phyloP scores from a whole-genome alignment of 2,797 vertebrate species.

The Danio choprae region DNA sequence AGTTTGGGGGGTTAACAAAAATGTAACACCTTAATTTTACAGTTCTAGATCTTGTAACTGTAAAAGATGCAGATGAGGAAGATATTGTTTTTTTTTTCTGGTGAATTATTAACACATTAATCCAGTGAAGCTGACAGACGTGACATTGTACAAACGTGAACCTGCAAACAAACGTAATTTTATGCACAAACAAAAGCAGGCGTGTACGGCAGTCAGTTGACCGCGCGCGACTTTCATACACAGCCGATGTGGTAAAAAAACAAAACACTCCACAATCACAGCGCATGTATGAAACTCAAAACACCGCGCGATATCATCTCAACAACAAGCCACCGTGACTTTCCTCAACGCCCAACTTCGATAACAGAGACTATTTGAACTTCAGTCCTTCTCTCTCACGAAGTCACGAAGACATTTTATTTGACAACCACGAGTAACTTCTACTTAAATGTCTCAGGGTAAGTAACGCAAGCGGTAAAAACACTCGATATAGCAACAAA shows the following conservation, averaged over 20 bases:
- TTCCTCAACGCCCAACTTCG: neutral
- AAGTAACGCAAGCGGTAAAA: slow-evolving; percentile 28
- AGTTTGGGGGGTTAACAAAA: neutral
- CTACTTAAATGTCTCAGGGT: neutral
- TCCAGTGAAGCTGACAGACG: slow-evolving; percentile 1
- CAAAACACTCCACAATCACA: slow-evolving; percentile 3
- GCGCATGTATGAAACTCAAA: slow-evolving; percentile 26
- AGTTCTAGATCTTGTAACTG: neutral
- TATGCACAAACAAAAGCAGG: slow-evolving; percentile 19
- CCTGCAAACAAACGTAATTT: neutral
- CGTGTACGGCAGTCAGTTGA: slow-evolving; percentile 17
- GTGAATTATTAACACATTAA: neutral
- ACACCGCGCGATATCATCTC: neutral
- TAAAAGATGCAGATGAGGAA: slow-evolving; percentile 1
- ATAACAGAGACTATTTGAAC: slow-evolving; percentile 8
- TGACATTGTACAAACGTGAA: neutral
- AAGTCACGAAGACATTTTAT: slow-evolving; percentile 19
- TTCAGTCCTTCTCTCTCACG: neutral
- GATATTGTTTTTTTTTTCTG: neutral
- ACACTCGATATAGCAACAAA: slow-evolving; percentile 18
- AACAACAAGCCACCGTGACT: neutral
- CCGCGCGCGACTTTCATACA: slow-evolving; percentile 22
- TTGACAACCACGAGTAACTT: slow-evolving; percentile 32
- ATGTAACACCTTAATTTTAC: neutral
- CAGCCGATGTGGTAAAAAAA: slow-evolving; percentile 18